Percentiles rank a stretch among this genome's conserved stretches.
phyloP scores from a whole-genome alignment of 1,140 invertebrate genomes.

The Ooceraea biroi region DNA sequence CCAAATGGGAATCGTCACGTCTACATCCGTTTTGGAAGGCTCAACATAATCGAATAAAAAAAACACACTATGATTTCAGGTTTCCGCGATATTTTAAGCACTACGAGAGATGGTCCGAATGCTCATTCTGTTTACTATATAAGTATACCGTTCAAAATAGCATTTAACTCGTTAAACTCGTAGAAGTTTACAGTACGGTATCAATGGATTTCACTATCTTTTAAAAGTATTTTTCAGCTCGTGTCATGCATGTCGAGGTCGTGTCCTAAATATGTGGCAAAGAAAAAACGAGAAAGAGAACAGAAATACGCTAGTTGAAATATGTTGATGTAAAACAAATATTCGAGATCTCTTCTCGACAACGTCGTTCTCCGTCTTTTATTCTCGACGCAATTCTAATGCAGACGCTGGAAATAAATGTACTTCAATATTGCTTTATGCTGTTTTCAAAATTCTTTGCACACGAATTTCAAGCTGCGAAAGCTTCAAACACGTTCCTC shows the following conservation, averaged over 20 bases:
- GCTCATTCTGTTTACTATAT: not conserved
- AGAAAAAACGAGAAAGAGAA: not conserved
- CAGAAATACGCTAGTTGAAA: not conserved
- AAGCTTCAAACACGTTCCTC: slow-evolving; percentile 21
- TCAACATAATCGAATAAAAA: not conserved
- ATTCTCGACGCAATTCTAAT: not conserved
- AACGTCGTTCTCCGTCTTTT: too few species aligned
- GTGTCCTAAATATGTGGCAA: not conserved
- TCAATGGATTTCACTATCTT: not conserved
- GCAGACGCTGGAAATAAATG: not conserved
- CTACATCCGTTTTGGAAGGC: not conserved
- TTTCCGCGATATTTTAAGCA: not conserved
- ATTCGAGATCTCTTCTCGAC: not conserved
- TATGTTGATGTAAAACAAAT: not conserved
- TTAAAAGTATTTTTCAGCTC: not conserved
- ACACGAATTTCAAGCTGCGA: slow-evolving; percentile 15
- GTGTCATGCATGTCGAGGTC: not conserved
- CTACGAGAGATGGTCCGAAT: not conserved
- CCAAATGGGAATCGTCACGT: not conserved
- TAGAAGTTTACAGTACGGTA: not conserved
- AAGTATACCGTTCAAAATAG: not conserved
- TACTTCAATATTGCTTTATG: not conserved
- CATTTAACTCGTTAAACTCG: not conserved
- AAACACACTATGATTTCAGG: not conserved
- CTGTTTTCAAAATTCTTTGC: not conserved